Base-by-base conservation (phyloP, 2,797 vertebrate species). In the Spondyliosoma cantharus region DNA sequence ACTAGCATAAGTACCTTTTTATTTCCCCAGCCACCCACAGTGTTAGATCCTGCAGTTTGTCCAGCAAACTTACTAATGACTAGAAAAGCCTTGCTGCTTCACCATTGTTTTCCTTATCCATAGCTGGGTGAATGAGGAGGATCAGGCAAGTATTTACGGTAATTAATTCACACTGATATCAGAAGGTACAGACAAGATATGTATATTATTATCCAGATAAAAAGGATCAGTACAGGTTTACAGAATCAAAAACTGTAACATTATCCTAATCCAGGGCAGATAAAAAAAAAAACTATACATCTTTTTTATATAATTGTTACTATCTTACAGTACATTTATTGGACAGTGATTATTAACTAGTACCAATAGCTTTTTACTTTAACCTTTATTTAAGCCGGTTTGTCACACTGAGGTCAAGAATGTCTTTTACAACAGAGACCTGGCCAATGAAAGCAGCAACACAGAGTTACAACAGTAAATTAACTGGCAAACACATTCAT, bases 31-130 rank as follows among this genome's bases (percentile, higher is more conserved):
- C 83, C 87, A 84, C 91, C 88, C 75, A 85, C 87, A 77, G 72
- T 60, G 83, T 91, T 80, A 86, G 87, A 92, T 90, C 88, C 83
- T 76, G 80, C 86, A 86, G 93, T 93, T 94, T 93, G 91, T 93
- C 87, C 89, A 90, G 91, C 86, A 93, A 94, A 94, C 87, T 83
- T 86, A 86, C 90, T 90, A 93, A 94, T 92, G 91, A 93, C 89
- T 82, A 76, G 71, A 73, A 78, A 57, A 72, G 82, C 86, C 75
- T 84, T 66, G n/a, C n/a, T 71, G 67, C 65, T 78, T 81, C 50
- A 76, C 74, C 81, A 68, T 70, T 83, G 78, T 89, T 87, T 89
- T 91, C 77, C 71, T 90, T 73, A 67, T 76, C 67, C 74, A 82
- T 78, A 56, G 68, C 19, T 37, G 42, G 49, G 53, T 71, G 68